Conservation (phyloP, 2,797 vertebrate genomes). For the Lepus oiostolus region DNA sequence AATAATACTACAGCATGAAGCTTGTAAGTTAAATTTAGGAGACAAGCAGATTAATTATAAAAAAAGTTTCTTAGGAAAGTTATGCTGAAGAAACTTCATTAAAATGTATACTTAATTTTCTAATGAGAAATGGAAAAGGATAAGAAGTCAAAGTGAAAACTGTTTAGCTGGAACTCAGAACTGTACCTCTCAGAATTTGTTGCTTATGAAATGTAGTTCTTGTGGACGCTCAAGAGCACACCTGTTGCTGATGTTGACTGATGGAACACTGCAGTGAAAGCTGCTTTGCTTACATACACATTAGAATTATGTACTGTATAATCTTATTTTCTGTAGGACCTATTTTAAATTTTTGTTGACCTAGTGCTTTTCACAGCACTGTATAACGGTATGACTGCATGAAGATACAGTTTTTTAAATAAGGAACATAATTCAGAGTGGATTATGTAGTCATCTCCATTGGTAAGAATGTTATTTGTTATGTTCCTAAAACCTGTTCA, state of each 20-base stretch:
- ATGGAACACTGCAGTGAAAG: not conserved
- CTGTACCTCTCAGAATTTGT: slow-evolving; percentile 34
- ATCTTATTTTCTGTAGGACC: slow-evolving; percentile 36
- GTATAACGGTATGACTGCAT: slow-evolving; percentile 5
- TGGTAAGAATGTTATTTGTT: slow-evolving; percentile 29
- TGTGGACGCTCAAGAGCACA: not conserved
- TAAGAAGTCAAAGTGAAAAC: slow-evolving; percentile 50
- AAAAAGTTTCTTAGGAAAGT: slow-evolving; percentile 7
- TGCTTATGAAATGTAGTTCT: slow-evolving; percentile 51
- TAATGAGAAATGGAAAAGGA: slow-evolving; percentile 46
- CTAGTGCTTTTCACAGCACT: not conserved
- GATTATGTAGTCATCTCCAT: not conserved
- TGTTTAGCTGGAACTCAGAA: slow-evolving; percentile 49
- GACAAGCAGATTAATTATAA: slow-evolving; percentile 3
- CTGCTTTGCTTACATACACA: slow-evolving; percentile 34
- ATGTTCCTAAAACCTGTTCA: not conserved
- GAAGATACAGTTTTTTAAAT: slow-evolving; percentile 39
- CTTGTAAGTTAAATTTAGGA: slow-evolving; percentile 23
- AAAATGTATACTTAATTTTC: slow-evolving; percentile 55
- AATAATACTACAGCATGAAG: not conserved
- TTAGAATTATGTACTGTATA: slow-evolving; percentile 46
- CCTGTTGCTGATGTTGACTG: not conserved
- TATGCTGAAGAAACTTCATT: slow-evolving; percentile 39
- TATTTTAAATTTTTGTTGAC: slow-evolving; percentile 56
- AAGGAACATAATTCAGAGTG: slow-evolving; percentile 33